These are phyloP conservation scores for Pachycephala philippinensis DNA, from an alignment of 2,113 vertebrate species.

Conservation along the genomic window DNA sequence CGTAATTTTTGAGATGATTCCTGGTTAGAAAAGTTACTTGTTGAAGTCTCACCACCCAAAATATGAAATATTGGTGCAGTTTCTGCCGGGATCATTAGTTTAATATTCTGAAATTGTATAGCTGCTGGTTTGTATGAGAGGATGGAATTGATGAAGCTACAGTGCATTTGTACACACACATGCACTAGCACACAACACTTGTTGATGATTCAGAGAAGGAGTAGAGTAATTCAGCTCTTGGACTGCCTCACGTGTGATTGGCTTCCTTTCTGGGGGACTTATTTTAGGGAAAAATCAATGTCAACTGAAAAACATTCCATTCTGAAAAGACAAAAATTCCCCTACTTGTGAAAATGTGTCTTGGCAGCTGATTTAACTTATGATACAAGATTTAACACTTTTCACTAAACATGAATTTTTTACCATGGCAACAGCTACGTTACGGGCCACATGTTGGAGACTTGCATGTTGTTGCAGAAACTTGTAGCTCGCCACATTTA, in stretches of 20 bases:
- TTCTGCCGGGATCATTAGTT: neutral
- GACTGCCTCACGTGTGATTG: slow-evolving; percentile 69
- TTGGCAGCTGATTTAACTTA: slow-evolving; percentile 77
- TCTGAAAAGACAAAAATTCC: slow-evolving; percentile 74
- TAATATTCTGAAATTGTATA: neutral
- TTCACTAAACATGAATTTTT: slow-evolving; percentile 77
- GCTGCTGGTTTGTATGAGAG: neutral
- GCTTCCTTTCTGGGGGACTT: slow-evolving; percentile 69
- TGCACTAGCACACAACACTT: slow-evolving; percentile 65
- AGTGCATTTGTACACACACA: slow-evolving; percentile 62
- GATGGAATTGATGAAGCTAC: slow-evolving; percentile 24
- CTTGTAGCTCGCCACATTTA: slow-evolving; percentile 64
- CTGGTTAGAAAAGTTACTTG: neutral
- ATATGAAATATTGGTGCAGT: neutral
- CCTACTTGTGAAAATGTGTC: slow-evolving; percentile 75
- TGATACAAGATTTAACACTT: slow-evolving; percentile 76
- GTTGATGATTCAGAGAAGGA: slow-evolving; percentile 70
- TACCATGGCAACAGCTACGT: slow-evolving; percentile 78
- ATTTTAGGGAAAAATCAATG: slow-evolving; percentile 72
- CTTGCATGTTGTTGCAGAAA: slow-evolving; percentile 65
- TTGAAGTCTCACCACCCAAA: neutral
- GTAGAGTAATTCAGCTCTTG: slow-evolving; percentile 74
- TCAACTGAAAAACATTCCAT: slow-evolving; percentile 71
- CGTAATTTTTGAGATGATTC: neutral
- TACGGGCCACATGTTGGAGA: slow-evolving; percentile 70